Conservation (phyloP, 1,140 invertebrate species). For the Drosophila obscura region DNA sequence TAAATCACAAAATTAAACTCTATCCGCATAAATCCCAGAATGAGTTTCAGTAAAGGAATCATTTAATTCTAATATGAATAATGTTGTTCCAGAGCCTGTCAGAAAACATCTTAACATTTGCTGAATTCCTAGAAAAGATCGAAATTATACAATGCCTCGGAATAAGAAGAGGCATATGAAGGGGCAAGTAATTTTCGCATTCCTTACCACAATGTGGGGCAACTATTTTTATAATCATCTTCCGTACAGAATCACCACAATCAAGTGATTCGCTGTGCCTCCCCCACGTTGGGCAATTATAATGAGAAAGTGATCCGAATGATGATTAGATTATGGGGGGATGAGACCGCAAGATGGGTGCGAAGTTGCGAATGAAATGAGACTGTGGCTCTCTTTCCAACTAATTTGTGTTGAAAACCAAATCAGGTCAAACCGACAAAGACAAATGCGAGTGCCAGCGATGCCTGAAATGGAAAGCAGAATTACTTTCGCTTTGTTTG, state of each 20-base stretch:
- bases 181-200: no score
- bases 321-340: conserved; percentile 19
- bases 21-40: no score
- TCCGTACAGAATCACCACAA: conserved; percentile 32
- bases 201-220: conserved; percentile 5
- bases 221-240: conserved; percentile 23
- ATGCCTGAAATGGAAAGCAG: conserved; percentile 72
- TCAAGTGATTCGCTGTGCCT: conserved; percentile 25
- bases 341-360: conserved; percentile 59
- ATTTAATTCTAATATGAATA: no score
- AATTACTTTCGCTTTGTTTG: conserved; percentile 70
- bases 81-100: no score
- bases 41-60: no score
- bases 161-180: no score
- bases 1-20: no score
- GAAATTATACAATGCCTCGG: no score
- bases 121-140: no score
- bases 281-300: conserved; percentile 27
- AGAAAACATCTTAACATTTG: no score
- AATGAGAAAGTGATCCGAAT: conserved; percentile 39
- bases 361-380: conserved; percentile 43
- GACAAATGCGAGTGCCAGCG: no score
- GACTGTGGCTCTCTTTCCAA: conserved; percentile 43
- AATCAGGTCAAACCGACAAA: conserved; percentile 55
- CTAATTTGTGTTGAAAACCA: conserved; percentile 56